These are phyloP conservation scores for Trichogramma dendrolimi DNA, from an alignment of 2,888 invertebrate genomes.

Conservation along the genomic window DNA sequence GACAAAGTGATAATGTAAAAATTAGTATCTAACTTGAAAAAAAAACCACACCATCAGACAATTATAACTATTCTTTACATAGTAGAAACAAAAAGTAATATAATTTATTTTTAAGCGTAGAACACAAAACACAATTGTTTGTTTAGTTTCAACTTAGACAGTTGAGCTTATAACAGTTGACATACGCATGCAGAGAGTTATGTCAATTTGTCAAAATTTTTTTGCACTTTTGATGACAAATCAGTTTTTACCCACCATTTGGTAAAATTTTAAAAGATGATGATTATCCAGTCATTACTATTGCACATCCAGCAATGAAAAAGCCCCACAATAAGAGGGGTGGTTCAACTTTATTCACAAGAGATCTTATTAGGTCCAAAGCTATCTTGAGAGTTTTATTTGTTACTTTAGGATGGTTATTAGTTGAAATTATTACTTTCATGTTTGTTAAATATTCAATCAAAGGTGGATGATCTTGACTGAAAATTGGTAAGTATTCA, in stretches of 20 bases:
- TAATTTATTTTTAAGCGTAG: too few relatives aligned
- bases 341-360: slow-evolving; percentile 54
- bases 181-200: slow-evolving; percentile 9
- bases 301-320: slow-evolving; percentile 57
- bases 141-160: too few relatives aligned
- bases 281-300: slow-evolving; percentile 51
- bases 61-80: too few relatives aligned
- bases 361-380: slow-evolving; percentile 54
- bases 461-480: slow-evolving; percentile 58
- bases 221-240: slow-evolving; percentile 13
- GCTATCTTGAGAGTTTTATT: slow-evolving; percentile 52
- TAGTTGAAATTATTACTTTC: slow-evolving; percentile 54
- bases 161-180: too few relatives aligned
- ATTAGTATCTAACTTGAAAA: too few relatives aligned
- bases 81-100: too few relatives aligned
- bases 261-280: not conserved
- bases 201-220: slow-evolving; percentile 6
- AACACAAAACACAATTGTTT: too few relatives aligned
- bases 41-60: too few relatives aligned
- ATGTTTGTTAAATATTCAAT: slow-evolving; percentile 59
- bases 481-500: slow-evolving; percentile 61
- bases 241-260: slow-evolving; percentile 6
- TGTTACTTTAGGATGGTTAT: slow-evolving; percentile 42
- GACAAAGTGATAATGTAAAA: too few relatives aligned
- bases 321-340: slow-evolving; percentile 58